These are phyloP conservation scores for Perca flavescens DNA, from an alignment of 2,113 vertebrate species.

Conservation along the genomic window DNA sequence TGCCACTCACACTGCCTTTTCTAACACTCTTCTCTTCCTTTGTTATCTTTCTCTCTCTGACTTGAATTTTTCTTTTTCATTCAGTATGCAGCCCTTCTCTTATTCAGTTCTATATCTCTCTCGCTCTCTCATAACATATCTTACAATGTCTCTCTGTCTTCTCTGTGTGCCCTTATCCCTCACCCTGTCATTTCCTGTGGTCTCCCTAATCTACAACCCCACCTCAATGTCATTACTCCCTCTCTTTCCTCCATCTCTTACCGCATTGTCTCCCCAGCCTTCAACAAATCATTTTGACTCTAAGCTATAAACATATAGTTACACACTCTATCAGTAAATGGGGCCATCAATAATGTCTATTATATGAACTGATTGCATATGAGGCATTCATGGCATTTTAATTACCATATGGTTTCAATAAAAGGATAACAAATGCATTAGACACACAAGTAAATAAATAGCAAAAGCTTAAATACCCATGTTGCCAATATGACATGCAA, in stretches of 20 bases:
- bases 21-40: not conserved
- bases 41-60: slow-evolving; percentile 5
- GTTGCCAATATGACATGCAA: too few species aligned
- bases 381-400: not conserved
- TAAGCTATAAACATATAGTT: not conserved
- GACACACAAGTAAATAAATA: not conserved
- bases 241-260: slow-evolving; percentile 27
- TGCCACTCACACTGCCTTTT: not conserved
- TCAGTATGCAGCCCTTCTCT: slow-evolving; percentile 9
- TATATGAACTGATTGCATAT: slow-evolving; percentile 1
- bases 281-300: slow-evolving; percentile 45
- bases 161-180: slow-evolving; percentile 36
- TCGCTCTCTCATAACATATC: slow-evolving; percentile 29
- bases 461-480: not conserved
- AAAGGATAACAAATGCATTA: not conserved
- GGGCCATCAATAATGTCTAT: slow-evolving; percentile 13
- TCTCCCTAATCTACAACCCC: slow-evolving; percentile 46
- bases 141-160: slow-evolving; percentile 12
- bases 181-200: slow-evolving; percentile 60
- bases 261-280: slow-evolving; percentile 10
- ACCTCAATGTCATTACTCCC: slow-evolving; percentile 18
- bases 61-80: not conserved
- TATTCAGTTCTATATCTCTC: slow-evolving; percentile 24
- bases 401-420: not conserved
- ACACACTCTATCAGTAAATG: slow-evolving; percentile 31